phyloP scores from a whole-genome alignment of 2,888 invertebrate genomes.

The Aphidoletes aphidimyza region DNA sequence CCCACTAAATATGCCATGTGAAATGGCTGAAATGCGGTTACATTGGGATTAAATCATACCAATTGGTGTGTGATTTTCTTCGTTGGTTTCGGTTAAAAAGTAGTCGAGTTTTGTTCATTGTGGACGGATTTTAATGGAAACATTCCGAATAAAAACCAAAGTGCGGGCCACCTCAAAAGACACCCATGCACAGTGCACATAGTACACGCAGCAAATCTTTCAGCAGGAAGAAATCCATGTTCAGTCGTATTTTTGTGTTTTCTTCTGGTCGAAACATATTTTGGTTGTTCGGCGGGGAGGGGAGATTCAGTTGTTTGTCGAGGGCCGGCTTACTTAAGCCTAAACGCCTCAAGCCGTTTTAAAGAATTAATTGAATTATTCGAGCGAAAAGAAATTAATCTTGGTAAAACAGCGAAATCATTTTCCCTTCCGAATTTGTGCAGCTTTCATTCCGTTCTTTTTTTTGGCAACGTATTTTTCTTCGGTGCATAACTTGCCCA shows the following conservation, averaged over 20 bases:
- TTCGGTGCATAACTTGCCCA: neutral
- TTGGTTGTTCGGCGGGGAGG: neutral
- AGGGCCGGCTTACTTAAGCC: slow-evolving; percentile 54
- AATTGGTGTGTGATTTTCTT: neutral
- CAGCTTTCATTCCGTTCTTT: neutral
- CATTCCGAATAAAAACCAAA: neutral
- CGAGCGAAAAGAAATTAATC: slow-evolving; percentile 58
- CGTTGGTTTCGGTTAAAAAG: neutral
- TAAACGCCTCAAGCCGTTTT: slow-evolving; percentile 55
- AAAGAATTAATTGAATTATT: slow-evolving; percentile 59
- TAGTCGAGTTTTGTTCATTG: neutral
- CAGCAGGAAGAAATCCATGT: neutral
- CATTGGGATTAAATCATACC: slow-evolving; percentile 7
- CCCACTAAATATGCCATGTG: neutral
- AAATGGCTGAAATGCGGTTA: neutral
- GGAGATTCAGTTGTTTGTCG: slow-evolving; percentile 39
- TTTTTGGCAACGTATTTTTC: no score
- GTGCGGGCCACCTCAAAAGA: neutral
- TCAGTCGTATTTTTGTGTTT: no score
- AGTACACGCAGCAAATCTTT: neutral
- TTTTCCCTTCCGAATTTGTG: neutral
- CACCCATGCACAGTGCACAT: no score
- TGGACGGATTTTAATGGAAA: no score
- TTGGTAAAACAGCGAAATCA: slow-evolving; percentile 56
- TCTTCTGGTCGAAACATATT: neutral